These are phyloP conservation scores for Leptothorax acervorum DNA, from an alignment of 2,888 invertebrate species.

Conservation along the genomic window DNA sequence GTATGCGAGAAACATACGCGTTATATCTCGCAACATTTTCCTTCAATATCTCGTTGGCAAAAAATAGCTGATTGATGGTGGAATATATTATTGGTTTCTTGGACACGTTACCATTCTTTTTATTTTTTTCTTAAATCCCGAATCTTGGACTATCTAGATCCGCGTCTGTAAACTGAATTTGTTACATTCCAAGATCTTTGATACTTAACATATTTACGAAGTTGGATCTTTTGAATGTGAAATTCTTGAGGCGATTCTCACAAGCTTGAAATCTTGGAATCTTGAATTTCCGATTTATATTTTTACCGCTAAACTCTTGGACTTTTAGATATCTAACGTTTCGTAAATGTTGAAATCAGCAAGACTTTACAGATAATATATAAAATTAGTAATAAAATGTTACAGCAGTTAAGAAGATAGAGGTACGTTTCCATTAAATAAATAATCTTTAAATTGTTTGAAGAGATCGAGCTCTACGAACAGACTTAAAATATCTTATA, in stretches of 20 bases:
- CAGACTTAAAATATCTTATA: neutral
- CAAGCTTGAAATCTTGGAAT: neutral
- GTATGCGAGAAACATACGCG: neutral
- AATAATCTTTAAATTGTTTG: constrained; percentile 9
- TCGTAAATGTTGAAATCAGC: neutral
- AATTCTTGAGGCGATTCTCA: neutral
- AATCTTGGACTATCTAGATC: neutral
- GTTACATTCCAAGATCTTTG: neutral
- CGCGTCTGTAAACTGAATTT: neutral
- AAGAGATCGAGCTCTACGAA: neutral
- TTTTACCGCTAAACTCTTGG: neutral
- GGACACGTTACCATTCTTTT: neutral
- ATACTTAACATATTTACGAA: constrained; percentile 27
- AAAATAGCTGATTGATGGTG: neutral
- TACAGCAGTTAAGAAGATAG: neutral
- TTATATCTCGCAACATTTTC: constrained; percentile 15
- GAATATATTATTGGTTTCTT: neutral
- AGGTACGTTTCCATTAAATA: neutral
- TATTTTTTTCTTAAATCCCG: neutral
- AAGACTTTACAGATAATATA: neutral
- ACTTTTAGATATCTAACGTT: neutral
- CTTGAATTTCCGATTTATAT: neutral
- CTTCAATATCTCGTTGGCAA: constrained; percentile 8
- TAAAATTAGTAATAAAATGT: constrained; percentile 4
- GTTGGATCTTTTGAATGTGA: constrained; percentile 4